phyloP scores from a whole-genome alignment of 1,140 invertebrate species.

The Portunus trituberculatus region DNA sequence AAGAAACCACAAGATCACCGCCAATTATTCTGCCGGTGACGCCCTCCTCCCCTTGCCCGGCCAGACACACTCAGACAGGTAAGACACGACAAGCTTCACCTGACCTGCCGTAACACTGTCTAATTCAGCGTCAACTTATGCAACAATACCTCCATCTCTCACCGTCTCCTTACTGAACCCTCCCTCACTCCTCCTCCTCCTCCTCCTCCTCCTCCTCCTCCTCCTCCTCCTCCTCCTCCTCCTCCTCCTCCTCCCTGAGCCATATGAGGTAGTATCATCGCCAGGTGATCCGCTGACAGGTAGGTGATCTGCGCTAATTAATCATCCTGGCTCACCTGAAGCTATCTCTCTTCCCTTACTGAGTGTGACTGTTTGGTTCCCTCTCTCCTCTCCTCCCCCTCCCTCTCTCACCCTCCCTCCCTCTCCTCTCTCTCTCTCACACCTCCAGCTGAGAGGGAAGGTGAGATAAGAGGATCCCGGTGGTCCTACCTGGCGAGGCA shows the following conservation, averaged over 20 bases:
- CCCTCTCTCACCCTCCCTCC: not conserved
- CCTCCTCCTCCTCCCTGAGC: not conserved
- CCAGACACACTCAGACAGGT: not conserved
- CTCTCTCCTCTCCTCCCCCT: not conserved
- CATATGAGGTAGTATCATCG: not conserved
- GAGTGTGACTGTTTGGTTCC: not conserved
- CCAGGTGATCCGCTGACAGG: not conserved
- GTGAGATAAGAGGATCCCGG: not conserved
- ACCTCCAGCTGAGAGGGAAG: slow-evolving; percentile 1
- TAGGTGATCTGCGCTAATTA: not conserved
- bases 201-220: not conserved
- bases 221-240: not conserved
- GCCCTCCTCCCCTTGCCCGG: not conserved
- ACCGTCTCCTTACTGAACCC: not conserved
- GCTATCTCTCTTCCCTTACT: not conserved
- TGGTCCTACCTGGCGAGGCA: slow-evolving; percentile 16
- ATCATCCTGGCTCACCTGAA: not conserved
- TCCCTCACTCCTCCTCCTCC: not conserved
- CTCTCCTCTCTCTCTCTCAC: not conserved
- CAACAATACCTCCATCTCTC: not conserved
- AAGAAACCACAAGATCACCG: no score
- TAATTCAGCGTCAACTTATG: not conserved
- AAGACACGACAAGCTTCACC: not conserved
- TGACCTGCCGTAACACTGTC: not conserved
- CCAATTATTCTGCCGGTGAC: not conserved